Conservation (phyloP, 2,797 vertebrate genomes). For the Petrocephalus schoutedeni region DNA sequence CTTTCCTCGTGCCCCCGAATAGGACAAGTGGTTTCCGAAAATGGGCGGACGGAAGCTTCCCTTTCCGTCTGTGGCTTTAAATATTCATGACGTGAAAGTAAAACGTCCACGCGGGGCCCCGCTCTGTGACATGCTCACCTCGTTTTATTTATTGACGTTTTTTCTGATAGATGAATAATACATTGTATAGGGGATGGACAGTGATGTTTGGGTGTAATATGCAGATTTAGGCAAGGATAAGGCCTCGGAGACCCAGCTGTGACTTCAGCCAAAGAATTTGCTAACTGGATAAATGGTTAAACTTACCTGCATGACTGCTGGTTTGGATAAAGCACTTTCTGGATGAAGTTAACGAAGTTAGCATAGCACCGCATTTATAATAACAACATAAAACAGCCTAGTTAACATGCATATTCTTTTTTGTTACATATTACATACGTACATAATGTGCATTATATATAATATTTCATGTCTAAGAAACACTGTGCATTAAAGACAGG, state of each 20-base stretch:
- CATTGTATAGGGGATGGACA: neutral
- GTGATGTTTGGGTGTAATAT: neutral
- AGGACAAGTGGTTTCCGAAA: too few species aligned
- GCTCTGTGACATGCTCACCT: neutral
- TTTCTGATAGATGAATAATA: slow-evolving; percentile 2
- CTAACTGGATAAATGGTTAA: neutral
- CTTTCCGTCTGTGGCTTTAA: slow-evolving; percentile 17
- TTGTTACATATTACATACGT: neutral
- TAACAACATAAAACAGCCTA: neutral
- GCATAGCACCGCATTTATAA: neutral
- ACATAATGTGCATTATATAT: neutral
- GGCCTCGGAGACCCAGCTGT: neutral
- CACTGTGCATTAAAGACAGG: neutral
- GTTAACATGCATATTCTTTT: neutral
- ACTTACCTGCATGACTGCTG: neutral
- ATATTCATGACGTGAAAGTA: slow-evolving; percentile 21
- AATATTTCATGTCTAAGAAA: neutral
- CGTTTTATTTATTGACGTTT: neutral
- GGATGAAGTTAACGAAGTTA: neutral
- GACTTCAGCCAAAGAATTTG: neutral
- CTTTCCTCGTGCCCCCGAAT: neutral
- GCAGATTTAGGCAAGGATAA: neutral
- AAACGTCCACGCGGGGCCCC: neutral
- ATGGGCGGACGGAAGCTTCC: neutral
- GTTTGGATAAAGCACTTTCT: neutral